Percentiles rank a stretch among this genome's conserved stretches.
These are phyloP conservation scores for Psittacula echo DNA, from an alignment of 2,797 vertebrate genomes.

Conservation along the genomic window DNA sequence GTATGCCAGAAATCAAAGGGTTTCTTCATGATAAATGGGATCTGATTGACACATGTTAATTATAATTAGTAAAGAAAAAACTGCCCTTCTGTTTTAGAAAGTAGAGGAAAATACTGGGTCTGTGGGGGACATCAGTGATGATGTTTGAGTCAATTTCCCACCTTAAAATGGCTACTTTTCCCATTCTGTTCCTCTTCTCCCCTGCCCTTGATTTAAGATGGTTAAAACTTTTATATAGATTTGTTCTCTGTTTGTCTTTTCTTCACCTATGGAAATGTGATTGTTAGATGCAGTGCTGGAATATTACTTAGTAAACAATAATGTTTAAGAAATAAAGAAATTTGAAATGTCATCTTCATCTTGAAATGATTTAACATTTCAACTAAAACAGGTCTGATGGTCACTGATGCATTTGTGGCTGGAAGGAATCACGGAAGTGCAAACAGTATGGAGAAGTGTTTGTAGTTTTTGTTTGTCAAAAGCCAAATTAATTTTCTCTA, in stretches of 20 bases:
- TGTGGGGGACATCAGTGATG: rapidly evolving
- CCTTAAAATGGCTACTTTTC: neutral
- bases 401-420: neutral
- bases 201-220: neutral
- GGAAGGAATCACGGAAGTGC: neutral
- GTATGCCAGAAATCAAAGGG: neutral
- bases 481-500: neutral
- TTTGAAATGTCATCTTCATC: neutral
- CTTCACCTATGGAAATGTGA: neutral
- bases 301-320: neutral
- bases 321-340: neutral
- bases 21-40: neutral
- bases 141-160: neutral
- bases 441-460: neutral
- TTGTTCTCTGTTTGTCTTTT: neutral
- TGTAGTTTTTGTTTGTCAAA: neutral
- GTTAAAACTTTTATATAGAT: neutral
- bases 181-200: neutral
- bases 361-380: neutral
- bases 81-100: neutral
- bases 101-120: neutral
- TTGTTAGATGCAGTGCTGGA: neutral
- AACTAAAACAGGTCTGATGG: neutral
- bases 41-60: neutral
- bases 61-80: neutral